A percentile compares a stretch with the other conserved stretches of the same genome.
These are phyloP conservation scores for Conus ventricosus DNA, from an alignment of 1,140 invertebrate species.

Conservation along the genomic window DNA sequence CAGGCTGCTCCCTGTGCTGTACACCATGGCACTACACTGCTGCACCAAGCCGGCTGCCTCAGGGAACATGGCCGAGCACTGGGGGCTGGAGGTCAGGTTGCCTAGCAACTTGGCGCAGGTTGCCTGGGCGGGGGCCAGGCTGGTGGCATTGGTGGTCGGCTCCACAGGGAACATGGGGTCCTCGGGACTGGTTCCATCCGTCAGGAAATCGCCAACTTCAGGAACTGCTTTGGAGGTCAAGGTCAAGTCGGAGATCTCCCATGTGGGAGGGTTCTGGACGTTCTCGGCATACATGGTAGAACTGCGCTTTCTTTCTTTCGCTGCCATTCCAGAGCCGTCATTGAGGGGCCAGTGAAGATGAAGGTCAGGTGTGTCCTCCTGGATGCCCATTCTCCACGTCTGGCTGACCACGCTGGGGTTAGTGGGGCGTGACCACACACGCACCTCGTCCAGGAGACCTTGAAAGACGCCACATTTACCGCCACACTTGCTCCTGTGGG, in stretches of 20 bases:
- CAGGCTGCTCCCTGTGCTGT: conserved; percentile 30
- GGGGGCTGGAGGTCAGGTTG: neutral
- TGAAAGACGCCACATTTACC: conserved; percentile 32
- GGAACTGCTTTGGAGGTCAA: conserved; percentile 19
- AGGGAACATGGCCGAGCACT: conserved; percentile 17
- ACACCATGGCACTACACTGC: conserved; percentile 38
- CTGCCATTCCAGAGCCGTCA: conserved; percentile 45
- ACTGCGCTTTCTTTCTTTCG: conserved; percentile 37
- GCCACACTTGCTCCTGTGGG: conserved; percentile 29
- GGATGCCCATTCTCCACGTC: conserved; percentile 43
- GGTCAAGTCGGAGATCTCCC: conserved; percentile 47
- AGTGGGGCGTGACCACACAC: conserved; percentile 56
- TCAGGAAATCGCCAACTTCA: conserved; percentile 4
- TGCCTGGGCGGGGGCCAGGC: conserved; percentile 1
- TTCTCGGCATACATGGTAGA: conserved; percentile 42
- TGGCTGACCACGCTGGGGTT: conserved; percentile 51
- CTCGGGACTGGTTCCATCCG: neutral
- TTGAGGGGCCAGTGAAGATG: conserved; percentile 51
- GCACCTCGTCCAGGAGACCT: conserved; percentile 55
- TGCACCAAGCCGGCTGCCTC: conserved; percentile 21
- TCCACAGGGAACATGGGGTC: neutral
- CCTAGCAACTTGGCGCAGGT: conserved; percentile 32
- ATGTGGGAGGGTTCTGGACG: conserved; percentile 41
- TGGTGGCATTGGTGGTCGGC: conserved; percentile 6
- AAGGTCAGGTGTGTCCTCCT: conserved; percentile 47